Base-by-base conservation (phyloP, 92 coral and sea anemone genomes). In the Epizoanthus rinbou region DNA sequence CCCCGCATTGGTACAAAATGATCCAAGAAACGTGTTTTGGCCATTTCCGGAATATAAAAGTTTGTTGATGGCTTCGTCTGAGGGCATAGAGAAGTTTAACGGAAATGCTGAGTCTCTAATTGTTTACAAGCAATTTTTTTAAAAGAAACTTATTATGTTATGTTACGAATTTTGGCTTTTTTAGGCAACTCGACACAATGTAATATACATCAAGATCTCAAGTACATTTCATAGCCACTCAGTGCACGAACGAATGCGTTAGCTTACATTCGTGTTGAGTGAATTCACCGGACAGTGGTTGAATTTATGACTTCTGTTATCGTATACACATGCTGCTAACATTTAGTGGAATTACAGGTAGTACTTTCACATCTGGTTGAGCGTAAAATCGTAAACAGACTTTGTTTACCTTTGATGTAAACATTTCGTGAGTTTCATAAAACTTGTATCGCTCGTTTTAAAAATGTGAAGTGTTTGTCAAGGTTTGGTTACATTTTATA, bases 31-130 rank as follows among this genome's bases (percentile, higher is more conserved):
- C 82, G 71, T 78, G 82, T 60, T 53, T 19, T 78, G 39, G 43
- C 71, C 71, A 78, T 78, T 78, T 78, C 82, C 82, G 82, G 82
- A 78, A 78, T 39, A 60, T 45, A 18, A 39, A 25, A 31, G 39
- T 43, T 78, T 78, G 39, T 33, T 78, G 43, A 78, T 78, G 57
- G 82, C 23, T 41, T 54, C 69, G 28, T 56, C 57, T 23, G 80
- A 74, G 80, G 43, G 43, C 43, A 37, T 37, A 4, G 56, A 45
- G 50, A 74, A 74, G 23, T 11, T 24, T 15, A 65, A 78, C 39
- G 57, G 72, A 62, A 39, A 78, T 62, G 23, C 21, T 35, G 28
- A 22, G 18, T 33, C 57, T 60, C 39, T 60, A 69, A 78, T 47
- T 21, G 33, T 78, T 9, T 62, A 43, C 14, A 2, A 18, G 41